Conservation (phyloP, 2,797 vertebrate species). For the Sebastes minor region DNA sequence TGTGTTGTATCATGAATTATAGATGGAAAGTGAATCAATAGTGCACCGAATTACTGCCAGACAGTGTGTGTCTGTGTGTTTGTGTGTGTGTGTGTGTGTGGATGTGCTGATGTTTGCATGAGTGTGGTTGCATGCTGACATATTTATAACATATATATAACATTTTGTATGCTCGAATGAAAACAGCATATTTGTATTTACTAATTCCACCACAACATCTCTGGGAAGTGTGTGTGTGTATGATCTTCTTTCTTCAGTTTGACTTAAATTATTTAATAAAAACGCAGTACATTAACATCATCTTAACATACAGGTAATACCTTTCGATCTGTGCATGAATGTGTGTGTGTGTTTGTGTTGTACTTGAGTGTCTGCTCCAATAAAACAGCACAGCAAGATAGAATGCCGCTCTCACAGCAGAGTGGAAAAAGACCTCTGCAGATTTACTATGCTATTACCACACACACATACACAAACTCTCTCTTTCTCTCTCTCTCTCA, state of each 20-base stretch:
- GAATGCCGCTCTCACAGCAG: conserved; percentile 58
- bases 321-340: conserved; percentile 6
- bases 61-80: conserved; percentile 23
- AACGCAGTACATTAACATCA: background rate
- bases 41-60: conserved; percentile 70
- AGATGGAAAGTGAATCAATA: conserved; percentile 82
- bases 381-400: conserved; percentile 66
- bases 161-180: conserved; percentile 19
- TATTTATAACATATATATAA: conserved; percentile 13
- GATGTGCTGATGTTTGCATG: conserved; percentile 18
- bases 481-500: too few relatives aligned
- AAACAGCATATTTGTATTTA: conserved; percentile 14
- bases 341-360: conserved; percentile 52
- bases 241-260: background rate
- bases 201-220: background rate
- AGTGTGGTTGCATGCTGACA: conserved; percentile 1
- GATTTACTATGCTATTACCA: conserved; percentile 77
- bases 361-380: conserved; percentile 52
- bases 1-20: conserved; percentile 80
- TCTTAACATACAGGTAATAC: conserved; percentile 20
- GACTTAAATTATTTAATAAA: background rate
- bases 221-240: background rate
- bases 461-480: conserved; percentile 46
- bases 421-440: conserved; percentile 70
- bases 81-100: conserved; percentile 4